Percentiles rank a stretch among this genome's conserved stretches.
These are phyloP conservation scores for Monochamus alternatus DNA, from an alignment of 2,888 invertebrate species.

Conservation along the genomic window DNA sequence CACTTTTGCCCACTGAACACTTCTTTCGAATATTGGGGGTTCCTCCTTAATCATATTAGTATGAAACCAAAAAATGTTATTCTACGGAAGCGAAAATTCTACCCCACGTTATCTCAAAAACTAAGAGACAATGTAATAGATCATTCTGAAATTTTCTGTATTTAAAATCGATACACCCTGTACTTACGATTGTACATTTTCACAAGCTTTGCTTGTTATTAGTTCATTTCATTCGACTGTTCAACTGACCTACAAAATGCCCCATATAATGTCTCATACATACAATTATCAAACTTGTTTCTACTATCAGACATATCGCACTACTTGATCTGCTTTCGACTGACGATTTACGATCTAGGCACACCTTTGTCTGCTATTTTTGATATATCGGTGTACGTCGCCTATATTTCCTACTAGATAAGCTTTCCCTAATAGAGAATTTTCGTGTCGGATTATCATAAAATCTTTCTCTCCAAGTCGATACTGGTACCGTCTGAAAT, in stretches of 20 bases:
- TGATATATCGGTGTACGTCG: neutral
- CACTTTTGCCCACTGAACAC: no score
- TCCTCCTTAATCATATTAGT: no score
- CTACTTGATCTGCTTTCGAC: neutral
- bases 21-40: no score
- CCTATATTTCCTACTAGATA: neutral
- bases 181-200: no score
- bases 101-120: no score
- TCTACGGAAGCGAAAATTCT: no score
- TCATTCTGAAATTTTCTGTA: no score
- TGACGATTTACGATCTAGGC: neutral
- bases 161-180: no score
- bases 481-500: no score
- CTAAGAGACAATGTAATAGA: no score
- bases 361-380: neutral
- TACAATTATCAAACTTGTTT: neutral
- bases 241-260: neutral
- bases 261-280: neutral
- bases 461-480: neutral
- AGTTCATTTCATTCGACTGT: neutral
- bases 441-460: neutral
- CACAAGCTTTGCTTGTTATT: neutral
- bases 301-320: neutral
- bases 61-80: no score
- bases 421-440: neutral